phyloP scores from a whole-genome alignment of 1,140 invertebrate species.

The Megalonaias nervosa region DNA sequence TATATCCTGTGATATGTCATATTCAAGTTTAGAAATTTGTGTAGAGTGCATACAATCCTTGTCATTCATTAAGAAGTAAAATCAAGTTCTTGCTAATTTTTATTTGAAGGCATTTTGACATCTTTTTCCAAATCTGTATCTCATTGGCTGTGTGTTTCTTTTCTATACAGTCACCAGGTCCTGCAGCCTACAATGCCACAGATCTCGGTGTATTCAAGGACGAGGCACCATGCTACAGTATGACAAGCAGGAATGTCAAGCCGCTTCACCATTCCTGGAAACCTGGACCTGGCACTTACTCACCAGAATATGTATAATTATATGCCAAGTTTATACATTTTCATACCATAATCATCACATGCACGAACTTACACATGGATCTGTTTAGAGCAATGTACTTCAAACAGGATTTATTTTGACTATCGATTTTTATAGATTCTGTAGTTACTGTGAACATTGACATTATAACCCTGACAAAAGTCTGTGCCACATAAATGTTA shows the following conservation, averaged over 20 bases:
- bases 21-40: no score
- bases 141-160: no score
- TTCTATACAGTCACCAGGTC: conserved; percentile 70
- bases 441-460: background rate
- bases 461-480: background rate
- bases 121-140: no score
- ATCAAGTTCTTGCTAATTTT: no score
- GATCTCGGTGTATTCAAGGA: conserved; percentile 78
- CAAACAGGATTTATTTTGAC: background rate
- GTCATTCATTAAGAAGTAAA: no score
- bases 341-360: background rate
- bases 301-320: conserved; percentile 5
- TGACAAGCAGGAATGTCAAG: conserved; percentile 83
- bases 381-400: background rate
- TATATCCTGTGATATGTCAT: no score
- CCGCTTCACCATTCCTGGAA: conserved; percentile 83
- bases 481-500: background rate
- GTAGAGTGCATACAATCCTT: no score
- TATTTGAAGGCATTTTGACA: no score
- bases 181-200: conserved; percentile 72
- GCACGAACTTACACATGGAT: background rate
- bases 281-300: conserved; percentile 58
- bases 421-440: background rate
- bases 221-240: conserved; percentile 85
- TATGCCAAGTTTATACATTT: background rate